phyloP scores from a whole-genome alignment of 2,113 vertebrate species.

The Peromyscus maniculatus region DNA sequence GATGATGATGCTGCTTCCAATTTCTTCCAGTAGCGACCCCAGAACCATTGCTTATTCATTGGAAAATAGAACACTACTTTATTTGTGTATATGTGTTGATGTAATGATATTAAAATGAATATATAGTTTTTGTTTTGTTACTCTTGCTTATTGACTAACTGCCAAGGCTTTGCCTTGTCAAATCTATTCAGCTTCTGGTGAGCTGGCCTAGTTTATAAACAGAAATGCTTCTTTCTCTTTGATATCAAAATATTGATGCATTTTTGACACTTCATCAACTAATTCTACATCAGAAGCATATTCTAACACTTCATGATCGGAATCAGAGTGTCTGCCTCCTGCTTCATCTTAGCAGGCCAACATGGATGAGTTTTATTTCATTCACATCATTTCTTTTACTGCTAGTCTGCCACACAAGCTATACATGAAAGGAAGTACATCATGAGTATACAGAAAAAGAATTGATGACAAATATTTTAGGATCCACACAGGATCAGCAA shows the following conservation, averaged over 20 bases:
- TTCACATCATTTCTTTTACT: neutral
- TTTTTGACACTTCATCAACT: conserved; percentile 57
- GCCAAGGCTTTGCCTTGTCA: neutral
- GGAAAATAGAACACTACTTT: neutral
- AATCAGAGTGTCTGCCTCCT: neutral
- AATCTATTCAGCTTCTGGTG: conserved; percentile 52
- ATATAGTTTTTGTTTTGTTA: neutral
- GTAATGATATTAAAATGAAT: neutral
- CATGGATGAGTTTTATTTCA: neutral
- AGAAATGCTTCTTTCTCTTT: conserved; percentile 44
- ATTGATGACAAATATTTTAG: neutral
- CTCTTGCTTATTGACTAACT: conserved; percentile 23
- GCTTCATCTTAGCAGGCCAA: neutral
- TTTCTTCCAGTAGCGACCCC: neutral
- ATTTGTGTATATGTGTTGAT: neutral
- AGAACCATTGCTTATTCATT: neutral
- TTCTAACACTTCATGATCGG: neutral
- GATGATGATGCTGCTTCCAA: neutral
- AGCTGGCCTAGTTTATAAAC: conserved; percentile 35
- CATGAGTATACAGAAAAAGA: neutral
- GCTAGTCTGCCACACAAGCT: neutral
- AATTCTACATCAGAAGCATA: conserved; percentile 59
- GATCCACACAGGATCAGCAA: neutral
- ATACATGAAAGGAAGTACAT: neutral
- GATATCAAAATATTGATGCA: conserved; percentile 49